Conservation (phyloP, 92 coral and sea anemone species). For the Phenganax subtilis region DNA sequence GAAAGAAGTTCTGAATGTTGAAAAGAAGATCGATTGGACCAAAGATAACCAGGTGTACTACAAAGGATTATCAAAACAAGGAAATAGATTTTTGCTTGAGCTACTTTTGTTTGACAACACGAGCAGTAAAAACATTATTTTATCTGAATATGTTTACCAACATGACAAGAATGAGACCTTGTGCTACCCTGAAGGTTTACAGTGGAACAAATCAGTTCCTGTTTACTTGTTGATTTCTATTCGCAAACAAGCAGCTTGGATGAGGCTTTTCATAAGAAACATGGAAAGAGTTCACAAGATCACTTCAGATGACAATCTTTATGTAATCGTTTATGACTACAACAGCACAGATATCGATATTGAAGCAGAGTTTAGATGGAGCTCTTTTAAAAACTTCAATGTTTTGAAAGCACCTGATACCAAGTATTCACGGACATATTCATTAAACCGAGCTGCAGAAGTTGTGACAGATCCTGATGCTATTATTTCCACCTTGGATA, state of each 20-base stretch:
- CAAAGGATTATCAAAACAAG: constrained; percentile 20
- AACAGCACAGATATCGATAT: constrained; percentile 55
- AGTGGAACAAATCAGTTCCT: constrained; percentile 57
- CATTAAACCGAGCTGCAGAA: constrained; percentile 48
- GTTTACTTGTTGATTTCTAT: constrained; percentile 48
- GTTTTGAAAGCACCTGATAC: constrained; percentile 30
- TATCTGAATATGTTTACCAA: constrained; percentile 69
- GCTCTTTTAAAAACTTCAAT: constrained; percentile 50
- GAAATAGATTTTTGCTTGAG: constrained; percentile 61
- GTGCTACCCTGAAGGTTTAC: constrained; percentile 63
- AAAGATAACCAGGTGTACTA: constrained; percentile 27
- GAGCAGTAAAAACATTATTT: constrained; percentile 39
- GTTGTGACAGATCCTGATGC: constrained; percentile 40
- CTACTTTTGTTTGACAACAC: constrained; percentile 48
- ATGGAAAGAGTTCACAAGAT: constrained; percentile 52
- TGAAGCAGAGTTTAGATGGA: constrained; percentile 44
- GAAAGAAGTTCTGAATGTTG: constrained; percentile 55
- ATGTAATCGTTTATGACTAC: constrained; percentile 52
- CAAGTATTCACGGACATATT: constrained; percentile 46
- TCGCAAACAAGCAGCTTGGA: constrained; percentile 59
- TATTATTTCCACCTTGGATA: constrained; percentile 46
- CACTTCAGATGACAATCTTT: constrained; percentile 50
- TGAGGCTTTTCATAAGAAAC: constrained; percentile 58
- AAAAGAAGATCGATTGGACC: constrained; percentile 58
- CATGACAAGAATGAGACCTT: constrained; percentile 36